phyloP scores from a whole-genome alignment of 2,113 vertebrate genomes.

The Aegotheles bennettii region DNA sequence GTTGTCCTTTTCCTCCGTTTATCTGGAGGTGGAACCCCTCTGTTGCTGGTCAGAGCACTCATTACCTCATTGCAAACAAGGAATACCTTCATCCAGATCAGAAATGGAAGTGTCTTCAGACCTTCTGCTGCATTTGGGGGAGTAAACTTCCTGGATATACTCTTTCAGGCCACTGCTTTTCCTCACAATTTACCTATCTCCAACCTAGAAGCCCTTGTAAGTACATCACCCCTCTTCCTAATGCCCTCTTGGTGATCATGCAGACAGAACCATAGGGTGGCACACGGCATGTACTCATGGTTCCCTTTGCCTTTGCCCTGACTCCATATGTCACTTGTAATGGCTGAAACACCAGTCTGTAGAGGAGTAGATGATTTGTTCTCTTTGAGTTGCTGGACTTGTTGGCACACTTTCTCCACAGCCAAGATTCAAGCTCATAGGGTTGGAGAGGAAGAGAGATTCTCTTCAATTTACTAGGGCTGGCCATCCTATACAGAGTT shows the following conservation, averaged over 20 bases:
- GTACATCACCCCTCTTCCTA: not conserved
- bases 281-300: accelerated
- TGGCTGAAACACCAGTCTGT: not conserved
- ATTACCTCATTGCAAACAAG: not conserved
- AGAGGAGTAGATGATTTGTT: too few relatives aligned
- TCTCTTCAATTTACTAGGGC: not conserved
- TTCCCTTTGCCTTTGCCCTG: not conserved
- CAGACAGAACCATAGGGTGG: not conserved
- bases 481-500: not conserved
- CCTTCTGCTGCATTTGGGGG: not conserved
- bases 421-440: not conserved
- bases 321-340: not conserved
- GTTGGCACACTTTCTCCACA: not conserved
- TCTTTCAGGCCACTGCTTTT: not conserved
- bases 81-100: not conserved
- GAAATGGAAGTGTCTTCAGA: not conserved
- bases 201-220: not conserved
- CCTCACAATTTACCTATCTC: not conserved
- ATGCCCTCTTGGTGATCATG: accelerated
- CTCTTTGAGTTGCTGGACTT: not conserved
- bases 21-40: not conserved
- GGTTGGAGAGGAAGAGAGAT: not conserved
- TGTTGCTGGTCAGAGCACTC: not conserved
- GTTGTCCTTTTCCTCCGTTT: not conserved
- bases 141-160: not conserved